Evolutionary conservation across 2,797 vertebrate genomes (phyloP).

Genomic region (Philypnodon macrostomus): DNA sequence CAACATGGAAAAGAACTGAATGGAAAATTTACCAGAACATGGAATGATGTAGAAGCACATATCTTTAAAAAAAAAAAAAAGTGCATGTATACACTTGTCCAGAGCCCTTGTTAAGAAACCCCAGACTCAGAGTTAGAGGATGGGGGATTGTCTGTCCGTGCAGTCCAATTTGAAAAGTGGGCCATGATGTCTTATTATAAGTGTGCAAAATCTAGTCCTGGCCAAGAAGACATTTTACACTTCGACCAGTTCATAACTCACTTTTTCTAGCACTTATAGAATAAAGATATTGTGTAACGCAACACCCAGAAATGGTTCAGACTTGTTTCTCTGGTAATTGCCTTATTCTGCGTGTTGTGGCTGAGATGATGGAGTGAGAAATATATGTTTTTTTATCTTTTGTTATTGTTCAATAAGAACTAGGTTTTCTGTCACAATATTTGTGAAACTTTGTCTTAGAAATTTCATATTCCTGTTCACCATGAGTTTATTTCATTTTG

Average conservation of each 20-base stretch:
- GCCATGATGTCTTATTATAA: constrained; percentile 5
- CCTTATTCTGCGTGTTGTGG: constrained; percentile 1
- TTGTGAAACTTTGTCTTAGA: too few species aligned
- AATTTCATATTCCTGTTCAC: too few species aligned
- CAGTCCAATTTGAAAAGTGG: not conserved
- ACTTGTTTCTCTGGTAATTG: not conserved
- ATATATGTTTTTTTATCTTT: too few species aligned
- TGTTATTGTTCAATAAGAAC: too few species aligned
- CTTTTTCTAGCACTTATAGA: not conserved
- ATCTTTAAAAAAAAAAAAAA: too few species aligned
- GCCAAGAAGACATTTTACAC: not conserved
- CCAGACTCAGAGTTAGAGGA: not conserved
- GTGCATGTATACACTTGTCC: not conserved
- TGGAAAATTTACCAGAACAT: too few species aligned
- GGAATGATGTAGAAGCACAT: constrained; percentile 1
- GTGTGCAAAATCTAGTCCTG: not conserved
- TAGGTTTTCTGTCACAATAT: too few species aligned
- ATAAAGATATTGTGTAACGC: not conserved
- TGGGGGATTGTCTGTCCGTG: not conserved
- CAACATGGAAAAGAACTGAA: too few species aligned
- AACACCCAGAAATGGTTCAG: not conserved
- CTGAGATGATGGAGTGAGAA: constrained; percentile 1
- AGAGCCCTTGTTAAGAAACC: constrained; percentile 1
- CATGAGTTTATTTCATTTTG: too few species aligned
- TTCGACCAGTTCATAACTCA: not conserved